Base-by-base conservation (phyloP, 2,113 vertebrate genomes). In the Forbesichthys agassizii region DNA sequence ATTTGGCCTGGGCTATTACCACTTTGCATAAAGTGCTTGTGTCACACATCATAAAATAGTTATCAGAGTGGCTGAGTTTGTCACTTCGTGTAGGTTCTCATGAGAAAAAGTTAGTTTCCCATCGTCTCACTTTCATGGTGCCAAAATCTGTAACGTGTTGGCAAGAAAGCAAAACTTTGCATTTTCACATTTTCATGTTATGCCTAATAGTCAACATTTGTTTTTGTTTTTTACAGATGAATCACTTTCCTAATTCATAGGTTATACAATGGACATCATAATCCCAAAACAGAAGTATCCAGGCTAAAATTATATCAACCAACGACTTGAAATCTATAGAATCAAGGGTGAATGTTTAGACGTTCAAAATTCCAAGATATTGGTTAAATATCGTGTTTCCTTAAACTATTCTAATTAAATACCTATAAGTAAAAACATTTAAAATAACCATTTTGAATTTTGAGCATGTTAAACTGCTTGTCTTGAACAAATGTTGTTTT, bases 11-110 rank as follows among this genome's bases (percentile, higher is more conserved):
- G 68, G 66, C 66, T 68, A 27, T 27, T 48, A 13, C 53, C 83
- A 80, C 83, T 73, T 71, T 14, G 8, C 47, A 20, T n/a, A 69
- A 80, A 33, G 71, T 82, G 82, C 33, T n/a, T 73, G 64, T 70
- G 62, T 90, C 85, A 77, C 88, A 91, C 87, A 0, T 84, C 82
- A 80, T 87, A 90, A 91, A 88, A 74, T 14, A 48, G 14, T 51
- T 36, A 62, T 52, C 11, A 51, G 11, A 9, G 73, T 65, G 75
- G 80, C 65, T 61, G 74, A 12, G 20, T 79, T 87, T 87, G 81
- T 88, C 90, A 90, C 90, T 80, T 86, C 58, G 49, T 9, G 9
- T 75, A 74, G 49, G 78, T 91, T 91, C 86, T 86, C 90, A 90
- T 82, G 83, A 82, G 72, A 74, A 70, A 16, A 20, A 58, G 16